Conservation (phyloP, 2,113 vertebrate species). For the Reinhardtius hippoglossoides region DNA sequence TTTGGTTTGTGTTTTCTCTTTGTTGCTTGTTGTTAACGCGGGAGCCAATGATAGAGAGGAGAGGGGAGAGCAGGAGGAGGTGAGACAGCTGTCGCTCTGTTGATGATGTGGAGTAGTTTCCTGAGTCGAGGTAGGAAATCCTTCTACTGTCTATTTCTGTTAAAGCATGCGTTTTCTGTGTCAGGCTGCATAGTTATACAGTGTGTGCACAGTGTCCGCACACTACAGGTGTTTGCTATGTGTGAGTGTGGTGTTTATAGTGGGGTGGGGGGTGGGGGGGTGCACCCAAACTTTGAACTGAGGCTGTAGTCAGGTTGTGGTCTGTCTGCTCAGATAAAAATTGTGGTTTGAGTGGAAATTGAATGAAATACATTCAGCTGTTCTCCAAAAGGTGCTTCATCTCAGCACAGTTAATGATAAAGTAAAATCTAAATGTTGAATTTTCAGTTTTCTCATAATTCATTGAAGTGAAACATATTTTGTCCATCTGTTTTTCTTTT, state of each 20-base stretch:
- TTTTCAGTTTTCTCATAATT: too few species aligned
- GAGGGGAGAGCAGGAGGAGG: conserved; percentile 45
- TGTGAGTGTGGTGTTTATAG: neutral
- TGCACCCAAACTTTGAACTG: conserved; percentile 15
- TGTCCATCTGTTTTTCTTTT: too few species aligned
- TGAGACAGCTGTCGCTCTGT: conserved; percentile 52
- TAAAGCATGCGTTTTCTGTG: neutral
- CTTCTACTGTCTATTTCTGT: conserved; percentile 25
- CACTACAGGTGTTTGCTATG: conserved; percentile 12
- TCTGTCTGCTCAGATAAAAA: neutral
- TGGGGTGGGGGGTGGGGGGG: too few species aligned
- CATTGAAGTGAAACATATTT: too few species aligned
- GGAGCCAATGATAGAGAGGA: conserved; percentile 55
- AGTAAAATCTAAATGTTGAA: neutral
- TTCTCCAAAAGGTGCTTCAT: neutral
- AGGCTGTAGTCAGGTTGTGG: neutral
- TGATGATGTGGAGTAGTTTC: conserved; percentile 70
- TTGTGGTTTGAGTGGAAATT: too few species aligned
- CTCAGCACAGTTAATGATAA: neutral
- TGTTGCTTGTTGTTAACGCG: conserved; percentile 20
- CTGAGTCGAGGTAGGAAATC: conserved; percentile 67
- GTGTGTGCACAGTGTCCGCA: neutral
- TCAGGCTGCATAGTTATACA: neutral
- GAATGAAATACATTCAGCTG: too few species aligned
- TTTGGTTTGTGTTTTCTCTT: conserved; percentile 42